Conservation (phyloP, 2,113 vertebrate genomes). For the Ursus arctos region DNA sequence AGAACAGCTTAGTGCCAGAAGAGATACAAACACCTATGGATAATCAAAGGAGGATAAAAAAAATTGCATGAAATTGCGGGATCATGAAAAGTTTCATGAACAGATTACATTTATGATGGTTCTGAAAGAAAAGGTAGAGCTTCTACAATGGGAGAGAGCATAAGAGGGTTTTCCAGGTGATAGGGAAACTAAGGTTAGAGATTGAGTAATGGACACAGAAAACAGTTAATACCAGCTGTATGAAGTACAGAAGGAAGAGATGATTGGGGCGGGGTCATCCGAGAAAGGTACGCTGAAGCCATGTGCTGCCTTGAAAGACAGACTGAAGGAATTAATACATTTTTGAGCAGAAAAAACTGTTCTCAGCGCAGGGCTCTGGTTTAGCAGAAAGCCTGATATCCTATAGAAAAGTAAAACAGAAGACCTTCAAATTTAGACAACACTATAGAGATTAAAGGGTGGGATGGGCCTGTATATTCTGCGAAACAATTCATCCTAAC, state of each 20-base stretch:
- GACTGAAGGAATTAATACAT: neutral
- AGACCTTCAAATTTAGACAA: neutral
- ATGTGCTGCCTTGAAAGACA: neutral
- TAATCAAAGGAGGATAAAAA: neutral
- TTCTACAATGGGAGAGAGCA: neutral
- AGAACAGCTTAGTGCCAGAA: neutral
- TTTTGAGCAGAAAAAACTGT: neutral
- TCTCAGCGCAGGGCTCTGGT: neutral
- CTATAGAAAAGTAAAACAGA: neutral
- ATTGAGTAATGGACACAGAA: neutral
- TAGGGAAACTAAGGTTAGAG: neutral
- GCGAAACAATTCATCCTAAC: neutral
- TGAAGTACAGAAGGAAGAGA: neutral
- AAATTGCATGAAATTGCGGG: neutral
- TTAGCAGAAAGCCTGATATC: neutral
- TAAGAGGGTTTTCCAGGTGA: neutral
- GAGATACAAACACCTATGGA: neutral
- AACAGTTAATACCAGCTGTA: neutral
- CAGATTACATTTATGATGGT: neutral
- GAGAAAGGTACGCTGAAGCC: neutral
- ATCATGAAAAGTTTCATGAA: neutral
- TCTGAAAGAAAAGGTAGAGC: neutral
- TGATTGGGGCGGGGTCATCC: neutral
- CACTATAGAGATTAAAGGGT: neutral
- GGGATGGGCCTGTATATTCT: neutral